These are phyloP conservation scores for Charanyca ferruginea DNA, from an alignment of 2,888 invertebrate species.

Conservation along the genomic window DNA sequence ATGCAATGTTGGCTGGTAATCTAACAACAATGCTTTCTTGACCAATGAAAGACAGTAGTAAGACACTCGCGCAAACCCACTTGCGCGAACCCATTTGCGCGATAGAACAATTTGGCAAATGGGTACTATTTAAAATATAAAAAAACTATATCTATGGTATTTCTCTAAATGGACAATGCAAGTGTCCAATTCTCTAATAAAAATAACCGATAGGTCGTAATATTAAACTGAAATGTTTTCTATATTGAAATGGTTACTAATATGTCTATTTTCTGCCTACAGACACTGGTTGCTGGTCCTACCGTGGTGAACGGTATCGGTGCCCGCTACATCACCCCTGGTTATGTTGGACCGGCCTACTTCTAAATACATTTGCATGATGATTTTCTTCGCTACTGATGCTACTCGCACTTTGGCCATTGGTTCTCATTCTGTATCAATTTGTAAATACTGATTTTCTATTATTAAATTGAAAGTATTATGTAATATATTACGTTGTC, in stretches of 20 bases:
- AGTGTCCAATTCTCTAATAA: no score
- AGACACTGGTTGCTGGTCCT: conserved; percentile 87
- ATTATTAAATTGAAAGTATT: conserved; percentile 63
- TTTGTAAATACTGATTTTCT: conserved; percentile 59
- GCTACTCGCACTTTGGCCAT: conserved; percentile 51
- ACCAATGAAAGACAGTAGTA: no score
- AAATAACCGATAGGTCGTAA: no score
- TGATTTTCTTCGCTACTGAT: conserved; percentile 30
- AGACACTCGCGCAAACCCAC: no score
- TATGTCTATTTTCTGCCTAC: conserved; percentile 37
- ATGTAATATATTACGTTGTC: conserved; percentile 5
- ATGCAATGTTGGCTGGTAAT: no score
- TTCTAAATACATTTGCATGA: conserved; percentile 55
- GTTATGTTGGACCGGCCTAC: conserved; percentile 73
- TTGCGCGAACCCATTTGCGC: no score
- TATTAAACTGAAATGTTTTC: no score
- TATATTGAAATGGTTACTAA: neutral
- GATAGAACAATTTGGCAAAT: no score
- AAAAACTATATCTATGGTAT: no score
- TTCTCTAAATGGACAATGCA: no score
- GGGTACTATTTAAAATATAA: no score
- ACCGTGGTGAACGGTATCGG: conserved; percentile 79
- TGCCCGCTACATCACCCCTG: conserved; percentile 74
- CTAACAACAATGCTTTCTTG: no score
- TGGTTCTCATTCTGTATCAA: conserved; percentile 40